Conservation (phyloP, 2,113 vertebrate genomes). For the Ifrita kowaldi region DNA sequence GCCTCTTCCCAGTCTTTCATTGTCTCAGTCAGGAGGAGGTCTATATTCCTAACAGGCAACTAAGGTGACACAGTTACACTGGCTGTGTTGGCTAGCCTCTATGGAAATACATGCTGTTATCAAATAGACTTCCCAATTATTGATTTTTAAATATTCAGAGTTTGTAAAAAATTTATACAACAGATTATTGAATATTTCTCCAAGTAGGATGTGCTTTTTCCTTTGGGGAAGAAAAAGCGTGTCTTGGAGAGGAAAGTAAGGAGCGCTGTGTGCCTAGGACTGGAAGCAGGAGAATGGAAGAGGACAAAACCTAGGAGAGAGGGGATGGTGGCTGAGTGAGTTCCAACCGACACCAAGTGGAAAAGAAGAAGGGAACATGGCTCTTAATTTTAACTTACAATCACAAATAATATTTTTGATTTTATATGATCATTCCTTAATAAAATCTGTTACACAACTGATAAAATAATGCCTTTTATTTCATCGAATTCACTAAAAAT, state of each 20-base stretch:
- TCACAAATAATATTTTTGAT: not conserved
- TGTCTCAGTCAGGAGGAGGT: rapidly evolving
- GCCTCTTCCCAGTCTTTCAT: not conserved
- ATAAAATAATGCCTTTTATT: not conserved
- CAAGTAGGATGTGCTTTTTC: not conserved
- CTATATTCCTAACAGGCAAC: not conserved
- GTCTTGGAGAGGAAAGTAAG: not conserved
- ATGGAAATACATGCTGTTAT: not conserved
- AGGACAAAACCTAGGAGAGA: not conserved
- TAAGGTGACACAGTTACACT: not conserved
- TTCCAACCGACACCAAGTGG: not conserved
- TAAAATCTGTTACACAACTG: not conserved
- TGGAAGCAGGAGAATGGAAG: not conserved
- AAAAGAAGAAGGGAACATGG: not conserved
- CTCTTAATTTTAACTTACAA: not conserved
- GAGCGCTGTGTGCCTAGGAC: rapidly evolving
- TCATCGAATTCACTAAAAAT: not conserved
- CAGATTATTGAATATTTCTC: not conserved
- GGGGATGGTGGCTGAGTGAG: not conserved
- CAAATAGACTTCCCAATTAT: not conserved
- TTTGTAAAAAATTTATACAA: not conserved
- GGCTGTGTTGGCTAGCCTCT: not conserved
- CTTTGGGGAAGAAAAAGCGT: not conserved
- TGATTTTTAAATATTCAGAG: not conserved
- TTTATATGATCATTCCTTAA: not conserved